A percentile compares a stretch with the other conserved stretches of the same genome.
Conservation (phyloP, 2,113 vertebrate species). For the Malurus cyaneus region DNA sequence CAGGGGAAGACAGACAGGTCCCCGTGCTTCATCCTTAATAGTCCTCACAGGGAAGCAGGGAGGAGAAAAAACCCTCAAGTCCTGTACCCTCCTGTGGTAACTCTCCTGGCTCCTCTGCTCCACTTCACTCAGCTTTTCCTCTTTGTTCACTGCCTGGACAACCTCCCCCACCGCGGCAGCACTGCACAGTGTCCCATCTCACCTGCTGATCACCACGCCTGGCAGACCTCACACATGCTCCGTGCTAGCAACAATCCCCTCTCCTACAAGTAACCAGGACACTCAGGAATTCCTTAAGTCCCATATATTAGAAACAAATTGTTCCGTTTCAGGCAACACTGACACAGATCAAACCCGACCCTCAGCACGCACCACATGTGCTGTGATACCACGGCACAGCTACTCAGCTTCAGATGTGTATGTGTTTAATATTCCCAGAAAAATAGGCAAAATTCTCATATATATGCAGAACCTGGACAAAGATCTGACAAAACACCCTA, state of each 20-base stretch:
- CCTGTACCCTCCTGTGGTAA: not conserved
- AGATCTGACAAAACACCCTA: not conserved
- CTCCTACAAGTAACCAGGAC: not conserved
- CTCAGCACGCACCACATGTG: not conserved
- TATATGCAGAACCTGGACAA: not conserved
- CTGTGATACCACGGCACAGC: rapidly evolving
- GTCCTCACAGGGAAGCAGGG: not conserved
- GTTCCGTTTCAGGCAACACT: not conserved
- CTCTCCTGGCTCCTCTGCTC: not conserved
- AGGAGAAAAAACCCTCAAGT: not conserved
- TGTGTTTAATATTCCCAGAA: not conserved
- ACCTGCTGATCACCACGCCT: not conserved
- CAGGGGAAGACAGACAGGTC: not conserved
- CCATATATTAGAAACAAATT: not conserved
- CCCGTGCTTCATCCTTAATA: not conserved
- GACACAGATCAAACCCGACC: not conserved
- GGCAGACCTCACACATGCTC: not conserved
- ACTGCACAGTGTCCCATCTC: not conserved
- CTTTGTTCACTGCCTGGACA: not conserved
- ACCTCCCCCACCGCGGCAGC: not conserved
- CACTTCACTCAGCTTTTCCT: not conserved
- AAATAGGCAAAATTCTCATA: not conserved
- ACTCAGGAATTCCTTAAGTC: not conserved
- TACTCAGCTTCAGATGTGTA: not conserved
- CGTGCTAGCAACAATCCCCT: not conserved